Evolutionary conservation across 2,113 vertebrate species (phyloP).

Genomic region (Lagopus leucura): DNA sequence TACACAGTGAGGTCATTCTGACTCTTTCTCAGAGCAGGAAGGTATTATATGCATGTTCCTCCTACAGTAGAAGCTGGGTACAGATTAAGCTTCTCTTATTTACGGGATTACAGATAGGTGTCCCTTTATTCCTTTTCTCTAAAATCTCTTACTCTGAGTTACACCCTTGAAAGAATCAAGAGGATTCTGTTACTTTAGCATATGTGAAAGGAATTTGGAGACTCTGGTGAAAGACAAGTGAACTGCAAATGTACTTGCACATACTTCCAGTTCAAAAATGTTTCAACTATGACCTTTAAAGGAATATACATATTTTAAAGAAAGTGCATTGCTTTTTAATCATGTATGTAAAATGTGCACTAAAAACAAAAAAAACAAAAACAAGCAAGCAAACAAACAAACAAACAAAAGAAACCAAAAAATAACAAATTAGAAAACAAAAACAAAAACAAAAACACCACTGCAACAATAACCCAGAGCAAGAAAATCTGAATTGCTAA

Average conservation of each 20-base stretch:
- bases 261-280: not conserved
- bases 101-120: not conserved
- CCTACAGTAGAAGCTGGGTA: not conserved
- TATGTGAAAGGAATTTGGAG: not conserved
- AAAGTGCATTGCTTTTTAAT: not conserved
- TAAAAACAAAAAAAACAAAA: not conserved
- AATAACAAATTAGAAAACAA: no score
- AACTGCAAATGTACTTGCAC: not conserved
- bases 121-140: not conserved
- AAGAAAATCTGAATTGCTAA: no score
- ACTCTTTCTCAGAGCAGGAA: not conserved
- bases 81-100: not conserved
- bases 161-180: not conserved
- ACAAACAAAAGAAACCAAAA: no score
- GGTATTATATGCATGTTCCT: rapidly evolving
- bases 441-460: no score
- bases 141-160: not conserved
- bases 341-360: not conserved
- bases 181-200: not conserved
- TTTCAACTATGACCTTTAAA: not conserved
- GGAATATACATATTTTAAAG: not conserved
- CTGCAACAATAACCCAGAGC: no score
- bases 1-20: not conserved
- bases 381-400: no score
- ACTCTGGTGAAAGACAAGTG: not conserved